Conservation (phyloP, 2,113 vertebrate species). For the Esox niger region DNA sequence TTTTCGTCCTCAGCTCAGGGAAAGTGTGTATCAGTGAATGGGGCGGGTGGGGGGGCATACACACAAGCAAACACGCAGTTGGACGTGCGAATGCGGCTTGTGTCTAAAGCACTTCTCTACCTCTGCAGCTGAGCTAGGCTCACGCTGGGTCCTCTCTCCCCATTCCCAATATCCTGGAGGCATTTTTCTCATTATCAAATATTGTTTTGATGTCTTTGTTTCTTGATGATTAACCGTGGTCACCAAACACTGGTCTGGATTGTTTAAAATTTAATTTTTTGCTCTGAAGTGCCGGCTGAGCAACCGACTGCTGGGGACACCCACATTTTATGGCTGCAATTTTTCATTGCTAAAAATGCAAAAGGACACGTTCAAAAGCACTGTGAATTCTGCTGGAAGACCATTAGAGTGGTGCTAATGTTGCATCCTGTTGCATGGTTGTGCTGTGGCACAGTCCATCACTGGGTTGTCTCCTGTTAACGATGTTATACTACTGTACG, state of each 20-base stretch:
- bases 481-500: constrained; percentile 8
- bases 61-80: constrained; percentile 33
- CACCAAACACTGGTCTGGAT: constrained; percentile 77
- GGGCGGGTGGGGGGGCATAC: constrained; percentile 18
- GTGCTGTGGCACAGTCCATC: constrained; percentile 60
- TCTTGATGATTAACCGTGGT: constrained; percentile 78
- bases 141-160: constrained; percentile 64
- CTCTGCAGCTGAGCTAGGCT: constrained; percentile 39
- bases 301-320: constrained; percentile 63
- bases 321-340: constrained; percentile 72
- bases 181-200: constrained; percentile 83
- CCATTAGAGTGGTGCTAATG: constrained; percentile 62
- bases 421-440: constrained; percentile 63
- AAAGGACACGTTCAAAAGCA: constrained; percentile 63
- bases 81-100: constrained; percentile 54
- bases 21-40: neutral
- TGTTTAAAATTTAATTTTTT: constrained; percentile 77
- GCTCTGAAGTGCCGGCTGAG: constrained; percentile 69
- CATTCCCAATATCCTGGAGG: constrained; percentile 77
- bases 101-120: constrained; percentile 66
- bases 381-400: constrained; percentile 66
- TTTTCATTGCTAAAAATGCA: constrained; percentile 68
- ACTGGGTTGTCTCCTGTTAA: constrained; percentile 25
- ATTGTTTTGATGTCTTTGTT: constrained; percentile 83
- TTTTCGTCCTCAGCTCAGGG: neutral